Evolutionary conservation across 2,113 vertebrate species (phyloP), one percentile per base, ranked within the genome.

Genomic region (Nycticebus coucang): DNA sequence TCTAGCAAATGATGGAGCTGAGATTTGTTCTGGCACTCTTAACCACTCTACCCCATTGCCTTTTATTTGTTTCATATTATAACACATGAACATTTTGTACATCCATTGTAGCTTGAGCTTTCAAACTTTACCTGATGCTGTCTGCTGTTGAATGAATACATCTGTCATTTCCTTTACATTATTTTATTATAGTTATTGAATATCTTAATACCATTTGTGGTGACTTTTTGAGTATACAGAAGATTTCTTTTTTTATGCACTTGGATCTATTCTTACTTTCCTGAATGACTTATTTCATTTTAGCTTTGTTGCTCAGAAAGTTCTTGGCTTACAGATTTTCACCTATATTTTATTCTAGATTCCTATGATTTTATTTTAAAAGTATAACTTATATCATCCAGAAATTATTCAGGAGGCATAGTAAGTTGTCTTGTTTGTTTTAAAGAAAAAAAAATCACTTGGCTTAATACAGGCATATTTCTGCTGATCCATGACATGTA

Each of bases 351-450:
- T 81, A 81, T 64, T 89, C 26, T 50, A 60, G 26, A 35, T 77
- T 84, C 30, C 60, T 57, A 33, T 66, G 33, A 22, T 55, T 94
- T 96, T 89, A 89, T 89, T 95, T 86, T 37, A 82, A 80, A 91
- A 81, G 35, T 57, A 53, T 81, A 79, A 68, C 37, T 92, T 60
- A 92, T 45, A 72, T 18, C 2, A 78, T 87, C 17, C 15, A 82
- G 60, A 94, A 77, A 90, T 81, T 95, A 90, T 92, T 96, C 91
- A 7, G 5, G 24, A 87, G 45, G 10, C 6, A 14, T 69, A 41
- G 22, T 69, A 75, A 57, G 3, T 33, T 93, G 28, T 77, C 55
- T 28, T 11, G 2, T 68, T 80, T 77, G 30, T 79, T 82, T 69
- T 37, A 66, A 79, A n/a, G 24, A n/a, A n/a, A 59, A 28, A 50